Percentiles rank a stretch among this genome's conserved stretches.
Conservation (phyloP, 2,888 invertebrate species). For the Agriopis leucophaearia region DNA sequence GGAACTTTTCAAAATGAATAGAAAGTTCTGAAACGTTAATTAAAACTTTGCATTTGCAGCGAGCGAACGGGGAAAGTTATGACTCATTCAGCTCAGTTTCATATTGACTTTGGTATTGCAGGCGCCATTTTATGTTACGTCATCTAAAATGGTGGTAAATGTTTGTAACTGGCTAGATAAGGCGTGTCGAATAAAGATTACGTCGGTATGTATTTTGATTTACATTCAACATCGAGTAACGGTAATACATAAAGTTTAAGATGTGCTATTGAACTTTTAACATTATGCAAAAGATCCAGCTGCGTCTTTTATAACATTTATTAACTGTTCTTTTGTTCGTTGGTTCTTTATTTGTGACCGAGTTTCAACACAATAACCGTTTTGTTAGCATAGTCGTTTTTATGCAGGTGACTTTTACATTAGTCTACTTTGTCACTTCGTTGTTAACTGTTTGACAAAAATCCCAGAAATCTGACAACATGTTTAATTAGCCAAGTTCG, state of each 20-base stretch:
- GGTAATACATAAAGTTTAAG: conserved; percentile 33
- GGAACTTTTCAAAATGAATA: conserved; percentile 64
- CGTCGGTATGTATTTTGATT: conserved; percentile 38
- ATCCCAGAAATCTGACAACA: conserved; percentile 12
- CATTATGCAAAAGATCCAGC: conserved; percentile 33
- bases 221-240: conserved; percentile 30
- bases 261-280: conserved; percentile 41
- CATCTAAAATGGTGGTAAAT: conserved; percentile 50
- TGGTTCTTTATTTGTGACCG: conserved; percentile 29
- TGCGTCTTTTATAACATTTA: conserved; percentile 34
- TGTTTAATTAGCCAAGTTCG: conserved; percentile 4
- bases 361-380: conserved; percentile 34
- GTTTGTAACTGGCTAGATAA: conserved; percentile 41
- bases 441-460: conserved; percentile 5
- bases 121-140: conserved; percentile 55
- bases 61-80: conserved; percentile 60
- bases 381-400: conserved; percentile 26
- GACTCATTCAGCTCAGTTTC: conserved; percentile 59
- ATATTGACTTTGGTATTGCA: conserved; percentile 60
- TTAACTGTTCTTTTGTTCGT: conserved; percentile 29
- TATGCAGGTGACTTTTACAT: conserved; percentile 30
- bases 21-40: conserved; percentile 76
- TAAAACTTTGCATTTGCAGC: conserved; percentile 70
- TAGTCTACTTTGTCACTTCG: conserved; percentile 18
- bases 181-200: conserved; percentile 39